Evolutionary conservation across 92 coral and sea anemone genomes (phyloP).

Genomic region (Nematostella vectensis): DNA sequence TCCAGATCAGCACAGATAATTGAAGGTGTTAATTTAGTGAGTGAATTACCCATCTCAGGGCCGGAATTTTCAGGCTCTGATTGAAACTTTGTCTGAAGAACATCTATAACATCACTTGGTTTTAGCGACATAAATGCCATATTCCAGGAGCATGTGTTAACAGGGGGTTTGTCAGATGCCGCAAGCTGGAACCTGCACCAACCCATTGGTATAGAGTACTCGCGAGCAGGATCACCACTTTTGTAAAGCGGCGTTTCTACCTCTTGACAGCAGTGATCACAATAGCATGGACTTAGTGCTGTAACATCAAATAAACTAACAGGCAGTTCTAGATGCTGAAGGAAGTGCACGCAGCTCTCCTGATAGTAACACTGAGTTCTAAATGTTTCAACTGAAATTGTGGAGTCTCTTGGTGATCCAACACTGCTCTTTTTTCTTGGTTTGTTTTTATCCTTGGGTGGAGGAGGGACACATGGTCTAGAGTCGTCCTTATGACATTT

Average conservation of each 20-base stretch:
- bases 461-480: conserved; percentile 27
- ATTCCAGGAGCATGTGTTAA: conserved; percentile 54
- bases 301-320: conserved; percentile 61
- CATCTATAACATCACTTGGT: conserved; percentile 38
- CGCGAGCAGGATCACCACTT: conserved; percentile 85
- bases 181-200: conserved; percentile 88
- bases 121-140: conserved; percentile 84
- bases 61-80: conserved; percentile 25
- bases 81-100: conserved; percentile 43
- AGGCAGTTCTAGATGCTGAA: conserved; percentile 54
- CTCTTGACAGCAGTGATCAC: conserved; percentile 90
- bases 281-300: conserved; percentile 89
- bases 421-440: conserved; percentile 43
- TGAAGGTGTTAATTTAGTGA: conserved; percentile 88
- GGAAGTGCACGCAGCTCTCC: conserved; percentile 75
- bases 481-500: conserved; percentile 71
- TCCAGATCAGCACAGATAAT: conserved; percentile 96
- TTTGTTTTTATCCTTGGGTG: conserved; percentile 40
- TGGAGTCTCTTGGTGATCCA: conserved; percentile 32
- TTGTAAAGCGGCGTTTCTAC: conserved; percentile 89
- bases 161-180: conserved; percentile 26
- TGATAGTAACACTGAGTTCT: conserved; percentile 79
- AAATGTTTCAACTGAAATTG: conserved; percentile 53
- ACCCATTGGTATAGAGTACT: conserved; percentile 87
- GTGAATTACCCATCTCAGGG: conserved; percentile 61